Conservation (phyloP, 2,888 invertebrate species). For the Oscheius sp. region DNA sequence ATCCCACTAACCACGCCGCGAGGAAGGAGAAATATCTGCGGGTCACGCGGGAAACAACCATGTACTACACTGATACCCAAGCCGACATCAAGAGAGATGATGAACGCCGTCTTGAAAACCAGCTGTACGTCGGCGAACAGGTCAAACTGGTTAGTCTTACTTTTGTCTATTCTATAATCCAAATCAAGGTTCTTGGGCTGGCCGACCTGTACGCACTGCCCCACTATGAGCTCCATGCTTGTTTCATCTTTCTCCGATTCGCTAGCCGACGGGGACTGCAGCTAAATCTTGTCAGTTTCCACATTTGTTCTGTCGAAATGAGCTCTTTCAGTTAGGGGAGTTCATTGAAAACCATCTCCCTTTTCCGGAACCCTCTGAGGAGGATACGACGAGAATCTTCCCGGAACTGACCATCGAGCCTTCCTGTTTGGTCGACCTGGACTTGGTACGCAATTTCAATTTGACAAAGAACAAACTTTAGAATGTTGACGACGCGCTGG, state of each 20-base stretch:
- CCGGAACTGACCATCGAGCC: too few species aligned
- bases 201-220: neutral
- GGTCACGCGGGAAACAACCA: neutral
- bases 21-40: constrained; percentile 1
- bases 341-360: neutral
- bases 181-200: neutral
- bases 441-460: too few species aligned
- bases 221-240: neutral
- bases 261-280: neutral
- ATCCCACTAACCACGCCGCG: constrained; percentile 1
- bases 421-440: too few species aligned
- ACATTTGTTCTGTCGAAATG: neutral
- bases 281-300: neutral
- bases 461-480: too few species aligned
- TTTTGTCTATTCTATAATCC: neutral
- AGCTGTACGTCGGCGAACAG: neutral
- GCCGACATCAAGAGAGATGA: constrained; percentile 10
- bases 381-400: neutral
- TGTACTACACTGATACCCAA: neutral
- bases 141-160: neutral
- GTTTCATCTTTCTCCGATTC: constrained; percentile 3
- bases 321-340: neutral
- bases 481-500: too few species aligned
- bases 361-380: neutral
- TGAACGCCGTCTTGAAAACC: neutral